Base-by-base conservation (phyloP, 1,140 invertebrate species). In the Drosophila varians region DNA sequence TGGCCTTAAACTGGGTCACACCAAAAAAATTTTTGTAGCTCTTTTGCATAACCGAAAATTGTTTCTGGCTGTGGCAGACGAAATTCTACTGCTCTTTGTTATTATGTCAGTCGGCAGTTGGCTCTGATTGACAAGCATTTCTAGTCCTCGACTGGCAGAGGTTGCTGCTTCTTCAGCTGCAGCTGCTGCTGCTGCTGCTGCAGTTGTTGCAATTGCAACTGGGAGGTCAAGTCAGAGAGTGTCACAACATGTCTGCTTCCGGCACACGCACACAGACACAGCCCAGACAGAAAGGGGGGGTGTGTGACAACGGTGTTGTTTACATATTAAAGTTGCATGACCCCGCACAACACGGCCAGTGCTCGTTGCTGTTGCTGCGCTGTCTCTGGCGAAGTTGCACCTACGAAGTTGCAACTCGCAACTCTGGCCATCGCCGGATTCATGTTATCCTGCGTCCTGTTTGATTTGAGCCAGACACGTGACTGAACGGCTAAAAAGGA, bases 301-400 rank as follows among this genome's bases (percentile, higher is more conserved):
- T n/a, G 69, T 61, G 26, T 46, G 71, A 65, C 53, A 55, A 62
- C 65, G 82, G 77, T 82, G 73, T 86, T 86, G 82, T 86, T 86
- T 86, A 86, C 82, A 87, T 74, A 86, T 86, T 87, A 86, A 86
- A 87, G 82, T 86, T 86, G 82, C 82, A 86, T 86, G 82, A 86
- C 82, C 82, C 82, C 76, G 73, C 40, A 26, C 58, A 69, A 18
- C 49, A 70, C 34, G 25, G 40, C 18, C 40, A 66, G 19, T 42
- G 16, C 8, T 18, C 3, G 38, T 18, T 42, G 16, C 19, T 42
- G 38, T 18, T 38, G 34, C 28, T 9, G 16, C 11, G 16, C 7
- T 42, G 38, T 16, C 8, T 26, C 64, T 57, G 51, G 54, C 66
- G 71, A 74, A 68, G 74, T 82, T 82, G 71, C 72, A 53, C 48